These are phyloP conservation scores for Poecilia velifera DNA, from an alignment of 2,797 vertebrate genomes.

Conservation along the genomic window DNA sequence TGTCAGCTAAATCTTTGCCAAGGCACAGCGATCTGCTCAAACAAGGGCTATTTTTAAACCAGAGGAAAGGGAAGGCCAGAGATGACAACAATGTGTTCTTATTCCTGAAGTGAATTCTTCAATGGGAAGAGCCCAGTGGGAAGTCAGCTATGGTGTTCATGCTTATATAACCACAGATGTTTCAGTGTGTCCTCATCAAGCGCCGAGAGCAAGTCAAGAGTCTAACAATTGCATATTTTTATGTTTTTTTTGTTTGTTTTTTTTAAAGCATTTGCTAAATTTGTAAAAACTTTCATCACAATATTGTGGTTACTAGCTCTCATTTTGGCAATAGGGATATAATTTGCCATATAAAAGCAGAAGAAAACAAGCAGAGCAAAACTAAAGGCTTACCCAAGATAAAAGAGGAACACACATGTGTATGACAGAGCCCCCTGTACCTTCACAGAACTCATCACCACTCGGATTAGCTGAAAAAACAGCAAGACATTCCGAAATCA, in stretches of 20 bases:
- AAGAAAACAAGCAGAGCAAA: not conserved
- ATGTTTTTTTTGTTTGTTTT: not conserved
- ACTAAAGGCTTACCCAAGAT: slow-evolving; percentile 88
- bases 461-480: slow-evolving; percentile 87
- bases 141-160: slow-evolving; percentile 50
- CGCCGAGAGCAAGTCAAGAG: slow-evolving; percentile 11
- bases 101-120: slow-evolving; percentile 66
- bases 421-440: slow-evolving; percentile 93
- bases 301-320: slow-evolving; percentile 7
- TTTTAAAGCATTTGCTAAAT: not conserved
- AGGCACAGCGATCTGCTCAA: slow-evolving; percentile 45
- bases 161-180: slow-evolving; percentile 65
- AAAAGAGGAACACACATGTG: slow-evolving; percentile 91
- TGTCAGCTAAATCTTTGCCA: slow-evolving; percentile 63
- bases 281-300: not conserved
- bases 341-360: not conserved
- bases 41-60: slow-evolving; percentile 73
- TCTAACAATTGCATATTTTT: not conserved
- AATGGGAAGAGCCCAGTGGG: slow-evolving; percentile 56
- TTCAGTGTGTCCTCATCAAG: slow-evolving; percentile 26
- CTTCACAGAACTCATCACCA: slow-evolving; percentile 94
- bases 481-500: not conserved
- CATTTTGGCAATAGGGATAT: not conserved
- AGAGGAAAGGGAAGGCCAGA: slow-evolving; percentile 54
- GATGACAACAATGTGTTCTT: slow-evolving; percentile 71